Percentiles rank a stretch among this genome's conserved stretches.
These are phyloP conservation scores for Isotomurus palustris DNA, from an alignment of 2,888 invertebrate genomes.

Conservation along the genomic window DNA sequence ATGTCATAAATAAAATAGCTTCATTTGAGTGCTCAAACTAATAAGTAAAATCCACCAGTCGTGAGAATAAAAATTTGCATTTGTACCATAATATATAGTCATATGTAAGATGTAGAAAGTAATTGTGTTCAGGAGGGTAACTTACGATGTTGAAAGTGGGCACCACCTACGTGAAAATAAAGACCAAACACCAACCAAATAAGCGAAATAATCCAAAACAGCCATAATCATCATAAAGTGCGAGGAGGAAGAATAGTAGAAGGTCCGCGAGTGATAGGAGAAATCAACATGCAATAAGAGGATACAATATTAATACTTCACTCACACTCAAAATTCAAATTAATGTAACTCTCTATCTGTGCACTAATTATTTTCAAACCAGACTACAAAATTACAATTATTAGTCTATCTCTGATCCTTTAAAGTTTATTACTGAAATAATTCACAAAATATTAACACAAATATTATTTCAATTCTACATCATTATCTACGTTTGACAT, in stretches of 20 bases:
- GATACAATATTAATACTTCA: not conserved
- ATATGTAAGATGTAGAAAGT: too few species aligned
- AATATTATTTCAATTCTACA: too few species aligned
- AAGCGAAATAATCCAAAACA: constrained; percentile 13
- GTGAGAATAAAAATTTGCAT: too few species aligned
- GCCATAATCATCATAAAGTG: constrained; percentile 1
- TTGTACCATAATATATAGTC: too few species aligned
- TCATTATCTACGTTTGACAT: too few species aligned
- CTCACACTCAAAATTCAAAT: not conserved
- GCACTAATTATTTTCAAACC: not conserved
- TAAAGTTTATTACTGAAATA: too few species aligned
- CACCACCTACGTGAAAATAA: constrained; percentile 34
- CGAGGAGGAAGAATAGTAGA: not conserved
- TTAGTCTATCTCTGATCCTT: too few species aligned
- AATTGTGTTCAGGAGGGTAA: too few species aligned
- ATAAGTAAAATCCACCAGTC: too few species aligned
- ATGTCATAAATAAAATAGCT: not conserved
- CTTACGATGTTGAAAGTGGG: constrained; percentile 46
- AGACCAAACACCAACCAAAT: constrained; percentile 18
- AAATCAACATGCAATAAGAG: constrained; percentile 5
- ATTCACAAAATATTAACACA: too few species aligned
- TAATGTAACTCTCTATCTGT: not conserved
- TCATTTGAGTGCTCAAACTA: not conserved
- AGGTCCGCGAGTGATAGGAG: constrained; percentile 6
- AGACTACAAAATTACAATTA: too few species aligned